Percentiles rank a stretch among this genome's conserved stretches.
Evolutionary conservation across 2,113 vertebrate species (phyloP).

Genomic region (Dendropsophus ebraccatus): DNA sequence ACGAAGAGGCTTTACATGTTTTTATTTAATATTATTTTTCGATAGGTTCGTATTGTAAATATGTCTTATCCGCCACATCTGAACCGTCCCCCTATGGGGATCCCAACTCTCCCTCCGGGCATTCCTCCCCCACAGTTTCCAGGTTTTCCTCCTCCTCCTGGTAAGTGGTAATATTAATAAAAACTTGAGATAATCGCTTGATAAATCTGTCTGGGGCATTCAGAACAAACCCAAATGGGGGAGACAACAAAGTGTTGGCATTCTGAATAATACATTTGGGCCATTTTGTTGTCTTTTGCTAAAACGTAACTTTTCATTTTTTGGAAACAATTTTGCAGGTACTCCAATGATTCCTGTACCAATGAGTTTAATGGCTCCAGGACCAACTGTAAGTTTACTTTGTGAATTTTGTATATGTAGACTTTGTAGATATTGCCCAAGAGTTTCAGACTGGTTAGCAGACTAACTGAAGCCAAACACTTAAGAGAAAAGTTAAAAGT

Average conservation of each 20-base stretch:
- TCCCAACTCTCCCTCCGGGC: slow-evolving; percentile 90
- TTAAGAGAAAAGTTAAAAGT: too few relatives aligned
- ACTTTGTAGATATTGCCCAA: too few relatives aligned
- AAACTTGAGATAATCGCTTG: too few relatives aligned
- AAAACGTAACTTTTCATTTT: too few relatives aligned
- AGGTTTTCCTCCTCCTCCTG: slow-evolving; percentile 89
- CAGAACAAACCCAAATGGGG: not conserved
- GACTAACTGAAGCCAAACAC: too few relatives aligned
- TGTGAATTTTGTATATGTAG: not conserved
- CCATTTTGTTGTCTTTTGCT: too few relatives aligned
- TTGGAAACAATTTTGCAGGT: slow-evolving; percentile 70
- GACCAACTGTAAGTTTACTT: slow-evolving; percentile 80
- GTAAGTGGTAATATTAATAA: slow-evolving; percentile 71
- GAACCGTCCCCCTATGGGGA: slow-evolving; percentile 91
- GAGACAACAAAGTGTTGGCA: too few relatives aligned
- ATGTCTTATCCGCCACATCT: slow-evolving; percentile 98
- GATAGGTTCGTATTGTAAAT: slow-evolving; percentile 78
- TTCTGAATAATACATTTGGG: too few relatives aligned
- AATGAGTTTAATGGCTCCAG: slow-evolving; percentile 94
- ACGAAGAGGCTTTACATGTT: too few relatives aligned
- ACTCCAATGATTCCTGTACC: slow-evolving; percentile 97
- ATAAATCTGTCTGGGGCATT: too few relatives aligned
- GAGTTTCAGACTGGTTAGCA: too few relatives aligned
- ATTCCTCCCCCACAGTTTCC: slow-evolving; percentile 94
- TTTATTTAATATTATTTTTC: too few relatives aligned